Base-by-base conservation (phyloP, 1,140 invertebrate genomes). In the Brachionus paranguensis region DNA sequence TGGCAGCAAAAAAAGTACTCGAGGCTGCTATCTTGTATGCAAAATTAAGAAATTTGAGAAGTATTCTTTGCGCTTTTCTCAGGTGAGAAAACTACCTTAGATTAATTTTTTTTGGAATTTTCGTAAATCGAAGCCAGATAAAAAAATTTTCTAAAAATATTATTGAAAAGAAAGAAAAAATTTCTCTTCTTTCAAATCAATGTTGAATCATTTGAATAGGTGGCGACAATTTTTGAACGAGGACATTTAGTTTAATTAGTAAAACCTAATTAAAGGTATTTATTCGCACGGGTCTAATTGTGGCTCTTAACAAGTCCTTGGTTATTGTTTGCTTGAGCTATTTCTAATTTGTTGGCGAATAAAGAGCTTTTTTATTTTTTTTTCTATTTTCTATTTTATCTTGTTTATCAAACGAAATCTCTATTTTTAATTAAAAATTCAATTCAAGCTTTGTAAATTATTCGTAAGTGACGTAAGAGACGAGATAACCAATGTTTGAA, bases 371-470 rank as follows among this genome's bases (percentile, higher is more conserved):
- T 41, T 41, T n/a, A 37, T 37, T 37, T 37, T 37, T 37, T 37
- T 37, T 37, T 37, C 6, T 6, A 5, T 33, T 33, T 33, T n/a
- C 27, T 47, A 68, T 41, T 68, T 68, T 68, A 68, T 68, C 65
- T 68, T 68, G 65, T 68, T 68, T 68, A 68, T 68, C 65, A 68
- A 68, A 12, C 33, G 10, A 60, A 60, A 33, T 68, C 33, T 68
- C 24, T 68, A 14, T 17, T 33, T 65, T 68, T 68, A 68, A 68
- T 68, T 68, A 29, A 68, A 68, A 68, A 68, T 68, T 68, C 65
- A 68, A 68, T 68, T 68, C 65, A 68, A 68, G 65, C 65, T 68
- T 68, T 68, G 29, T 29, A 64, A 64, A 64, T 24, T 64, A 11
- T 20, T 64, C 2, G 29, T 68, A n/a, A 41, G 12, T 68, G 65